Evolutionary conservation across 2,797 vertebrate species (phyloP).

Genomic region (Dermochelys coriacea): DNA sequence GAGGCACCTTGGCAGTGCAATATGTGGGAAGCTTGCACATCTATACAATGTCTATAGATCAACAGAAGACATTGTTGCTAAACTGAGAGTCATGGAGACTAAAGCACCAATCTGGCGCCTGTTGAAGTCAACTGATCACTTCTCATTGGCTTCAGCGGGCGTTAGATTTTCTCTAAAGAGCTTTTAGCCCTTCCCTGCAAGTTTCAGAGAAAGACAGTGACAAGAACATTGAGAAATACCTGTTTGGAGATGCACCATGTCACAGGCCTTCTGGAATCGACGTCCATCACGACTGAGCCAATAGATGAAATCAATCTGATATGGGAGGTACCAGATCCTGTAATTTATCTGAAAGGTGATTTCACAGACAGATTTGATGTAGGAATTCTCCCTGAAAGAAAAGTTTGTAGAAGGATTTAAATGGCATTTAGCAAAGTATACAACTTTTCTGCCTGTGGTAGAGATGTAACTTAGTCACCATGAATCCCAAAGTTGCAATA

Average conservation of each 20-base stretch:
- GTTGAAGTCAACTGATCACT: not conserved
- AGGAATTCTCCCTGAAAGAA: conserved; percentile 68
- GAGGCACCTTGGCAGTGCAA: not conserved
- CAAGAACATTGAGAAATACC: conserved; percentile 64
- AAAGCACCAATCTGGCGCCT: not conserved
- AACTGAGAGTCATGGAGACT: not conserved
- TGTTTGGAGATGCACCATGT: conserved; percentile 81
- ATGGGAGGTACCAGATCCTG: conserved; percentile 79
- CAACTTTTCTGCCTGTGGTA: not conserved
- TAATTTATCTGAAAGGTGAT: conserved; percentile 76
- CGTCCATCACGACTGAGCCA: conserved; percentile 84
- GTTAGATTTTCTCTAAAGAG: not conserved
- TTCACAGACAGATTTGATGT: conserved; percentile 84
- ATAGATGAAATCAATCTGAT: conserved; percentile 85
- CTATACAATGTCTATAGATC: not conserved
- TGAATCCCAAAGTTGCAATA: not conserved
- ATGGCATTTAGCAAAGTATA: not conserved
- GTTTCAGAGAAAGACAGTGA: not conserved
- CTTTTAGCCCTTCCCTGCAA: not conserved
- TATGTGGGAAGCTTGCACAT: not conserved
- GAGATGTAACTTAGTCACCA: not conserved
- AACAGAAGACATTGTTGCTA: not conserved
- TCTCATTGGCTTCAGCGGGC: not conserved
- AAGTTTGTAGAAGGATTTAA: not conserved
- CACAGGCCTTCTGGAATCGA: conserved; percentile 78